A percentile compares a stretch with the other conserved stretches of the same genome.
These are phyloP conservation scores for Himalopsyche anomala DNA, from an alignment of 2,888 invertebrate genomes.

Conservation along the genomic window DNA sequence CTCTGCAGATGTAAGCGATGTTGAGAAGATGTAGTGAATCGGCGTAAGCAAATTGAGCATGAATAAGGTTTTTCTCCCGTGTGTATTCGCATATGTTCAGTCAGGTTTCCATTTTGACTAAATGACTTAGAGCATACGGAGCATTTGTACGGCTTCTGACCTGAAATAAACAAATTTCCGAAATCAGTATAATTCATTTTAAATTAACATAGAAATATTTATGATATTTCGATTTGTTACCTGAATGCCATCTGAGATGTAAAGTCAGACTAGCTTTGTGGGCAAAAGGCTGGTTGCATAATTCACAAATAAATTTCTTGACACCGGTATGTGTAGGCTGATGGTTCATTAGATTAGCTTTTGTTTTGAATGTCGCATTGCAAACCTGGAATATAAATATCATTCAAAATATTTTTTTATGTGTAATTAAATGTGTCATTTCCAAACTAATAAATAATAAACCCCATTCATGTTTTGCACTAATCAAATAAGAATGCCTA, in stretches of 20 bases:
- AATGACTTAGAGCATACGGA: conserved; percentile 84
- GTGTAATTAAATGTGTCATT: too few relatives aligned
- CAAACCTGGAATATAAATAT: conserved; percentile 71
- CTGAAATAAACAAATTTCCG: conserved; percentile 67
- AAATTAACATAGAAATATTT: too few relatives aligned
- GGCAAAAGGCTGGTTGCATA: conserved; percentile 85
- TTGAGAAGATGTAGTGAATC: conserved; percentile 86
- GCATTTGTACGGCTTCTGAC: conserved; percentile 82
- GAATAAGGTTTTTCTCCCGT: conserved; percentile 87
- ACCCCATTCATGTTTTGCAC: too few relatives aligned
- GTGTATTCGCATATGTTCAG: conserved; percentile 86
- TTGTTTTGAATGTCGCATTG: conserved; percentile 82
- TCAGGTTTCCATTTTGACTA: conserved; percentile 86
- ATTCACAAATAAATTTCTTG: conserved; percentile 82
- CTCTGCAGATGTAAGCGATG: conserved; percentile 81
- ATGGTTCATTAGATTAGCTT: conserved; percentile 84
- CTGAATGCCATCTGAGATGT: conserved; percentile 84
- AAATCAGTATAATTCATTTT: not conserved
- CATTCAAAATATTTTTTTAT: too few relatives aligned
- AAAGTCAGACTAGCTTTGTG: conserved; percentile 87
- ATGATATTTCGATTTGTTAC: conserved; percentile 67
- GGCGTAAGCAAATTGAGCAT: conserved; percentile 81
- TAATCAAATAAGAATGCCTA: too few relatives aligned
- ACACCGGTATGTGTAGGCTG: conserved; percentile 84
- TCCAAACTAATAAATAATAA: too few relatives aligned